These are phyloP conservation scores for Sinodicranocentrus sp. DNA, from an alignment of 2,888 invertebrate species.

Conservation along the genomic window DNA sequence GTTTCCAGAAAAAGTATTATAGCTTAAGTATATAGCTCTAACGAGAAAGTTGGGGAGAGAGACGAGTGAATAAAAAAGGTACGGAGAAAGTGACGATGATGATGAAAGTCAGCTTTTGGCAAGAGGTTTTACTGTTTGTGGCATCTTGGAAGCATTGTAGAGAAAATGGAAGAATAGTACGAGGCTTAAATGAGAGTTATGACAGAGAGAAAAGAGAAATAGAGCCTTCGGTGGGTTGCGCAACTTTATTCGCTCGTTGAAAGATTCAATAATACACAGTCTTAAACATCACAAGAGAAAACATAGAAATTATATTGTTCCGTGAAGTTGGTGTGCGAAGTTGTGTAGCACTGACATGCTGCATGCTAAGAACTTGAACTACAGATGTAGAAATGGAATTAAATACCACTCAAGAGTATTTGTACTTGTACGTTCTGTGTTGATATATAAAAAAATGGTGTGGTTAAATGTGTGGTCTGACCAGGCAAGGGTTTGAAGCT, in stretches of 20 bases:
- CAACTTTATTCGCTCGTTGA: no score
- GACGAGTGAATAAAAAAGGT: neutral
- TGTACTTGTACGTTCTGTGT: neutral
- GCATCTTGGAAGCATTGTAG: neutral
- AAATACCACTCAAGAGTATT: neutral
- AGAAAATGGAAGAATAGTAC: no score
- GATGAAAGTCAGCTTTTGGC: slow-evolving; percentile 15
- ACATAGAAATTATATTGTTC: no score
- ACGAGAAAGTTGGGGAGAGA: neutral
- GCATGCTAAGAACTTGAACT: neutral
- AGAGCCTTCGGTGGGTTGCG: no score
- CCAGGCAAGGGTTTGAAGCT: neutral
- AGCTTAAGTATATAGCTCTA: neutral
- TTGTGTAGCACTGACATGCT: no score
- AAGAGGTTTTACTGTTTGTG: neutral
- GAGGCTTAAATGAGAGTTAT: no score
- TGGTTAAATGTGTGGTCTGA: slow-evolving; percentile 5
- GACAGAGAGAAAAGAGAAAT: no score
- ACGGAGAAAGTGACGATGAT: neutral
- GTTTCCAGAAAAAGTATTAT: neutral
- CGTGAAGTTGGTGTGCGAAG: no score
- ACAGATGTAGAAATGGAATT: neutral
- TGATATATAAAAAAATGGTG: no score
- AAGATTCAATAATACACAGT: no score
- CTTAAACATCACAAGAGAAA: no score